phyloP scores from a whole-genome alignment of 2,888 invertebrate genomes.

The Mayetiola destructor region DNA sequence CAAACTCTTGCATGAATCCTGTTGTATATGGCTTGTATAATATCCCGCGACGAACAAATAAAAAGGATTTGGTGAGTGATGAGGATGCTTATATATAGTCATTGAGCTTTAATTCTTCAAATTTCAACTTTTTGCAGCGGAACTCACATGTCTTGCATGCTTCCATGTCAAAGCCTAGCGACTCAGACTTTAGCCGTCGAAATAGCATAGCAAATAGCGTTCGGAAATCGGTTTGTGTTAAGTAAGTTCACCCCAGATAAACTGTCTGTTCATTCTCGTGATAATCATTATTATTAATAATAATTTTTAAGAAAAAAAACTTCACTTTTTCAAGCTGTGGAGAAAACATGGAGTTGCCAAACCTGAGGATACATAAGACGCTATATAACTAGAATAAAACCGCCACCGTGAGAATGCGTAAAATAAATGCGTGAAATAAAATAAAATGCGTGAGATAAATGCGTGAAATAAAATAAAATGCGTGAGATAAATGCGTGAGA shows the following conservation, averaged over 20 bases:
- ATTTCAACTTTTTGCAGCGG: neutral
- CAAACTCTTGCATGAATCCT: conserved; percentile 93
- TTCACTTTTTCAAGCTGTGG: conserved; percentile 11
- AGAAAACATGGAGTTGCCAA: conserved; percentile 15
- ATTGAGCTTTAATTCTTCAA: neutral
- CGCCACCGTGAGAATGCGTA: too few relatives aligned
- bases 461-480: too few relatives aligned
- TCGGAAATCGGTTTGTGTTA: conserved; percentile 2
- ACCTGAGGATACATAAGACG: conserved; percentile 3
- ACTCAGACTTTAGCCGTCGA: conserved; percentile 4
- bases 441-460: too few relatives aligned
- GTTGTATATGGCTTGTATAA: conserved; percentile 87
- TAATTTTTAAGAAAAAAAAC: neutral
- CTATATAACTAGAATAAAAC: conserved; percentile 8
- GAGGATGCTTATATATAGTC: neutral
- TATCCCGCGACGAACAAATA: conserved; percentile 32
- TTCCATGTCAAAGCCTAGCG: conserved; percentile 4
- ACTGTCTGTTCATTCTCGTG: too few relatives aligned
- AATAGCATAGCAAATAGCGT: conserved; percentile 8
- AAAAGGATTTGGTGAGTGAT: conserved; percentile 8
- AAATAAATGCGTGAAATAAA: too few relatives aligned
- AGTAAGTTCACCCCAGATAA: neutral
- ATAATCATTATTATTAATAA: neutral
- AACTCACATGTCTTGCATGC: conserved; percentile 7
- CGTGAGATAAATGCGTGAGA: too few relatives aligned